Conservation (phyloP, 2,888 invertebrate genomes). For the Arge pagana region DNA sequence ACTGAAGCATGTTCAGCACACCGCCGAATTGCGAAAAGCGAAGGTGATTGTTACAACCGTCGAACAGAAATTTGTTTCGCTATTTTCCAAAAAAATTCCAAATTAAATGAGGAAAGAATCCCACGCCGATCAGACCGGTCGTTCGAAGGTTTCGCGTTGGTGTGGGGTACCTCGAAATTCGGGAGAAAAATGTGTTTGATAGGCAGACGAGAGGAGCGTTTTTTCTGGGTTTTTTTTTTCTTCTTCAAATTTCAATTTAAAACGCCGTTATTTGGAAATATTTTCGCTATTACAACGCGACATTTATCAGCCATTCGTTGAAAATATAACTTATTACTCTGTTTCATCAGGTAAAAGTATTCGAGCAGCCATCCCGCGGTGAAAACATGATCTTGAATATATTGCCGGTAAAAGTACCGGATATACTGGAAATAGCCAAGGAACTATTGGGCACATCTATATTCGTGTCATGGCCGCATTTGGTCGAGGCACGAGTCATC, state of each 20-base stretch:
- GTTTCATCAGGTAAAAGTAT: constrained; percentile 78
- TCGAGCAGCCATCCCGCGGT: constrained; percentile 80
- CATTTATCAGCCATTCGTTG: background rate
- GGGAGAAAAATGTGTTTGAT: no score
- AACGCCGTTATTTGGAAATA: background rate
- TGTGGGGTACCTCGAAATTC: no score
- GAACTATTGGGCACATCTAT: constrained; percentile 74
- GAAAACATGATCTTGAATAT: constrained; percentile 82
- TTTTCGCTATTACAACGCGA: background rate
- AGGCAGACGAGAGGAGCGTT: no score
- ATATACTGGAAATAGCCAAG: constrained; percentile 63
- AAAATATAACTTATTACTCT: constrained; percentile 24
- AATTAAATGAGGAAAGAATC: no score
- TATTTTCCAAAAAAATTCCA: no score
- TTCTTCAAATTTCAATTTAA: constrained; percentile 6
- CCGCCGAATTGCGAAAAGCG: constrained; percentile 60
- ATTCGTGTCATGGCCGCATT: constrained; percentile 91
- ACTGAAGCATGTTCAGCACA: constrained; percentile 80
- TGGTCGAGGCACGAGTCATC: constrained; percentile 78
- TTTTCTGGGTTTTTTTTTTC: no score
- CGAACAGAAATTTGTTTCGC: no score
- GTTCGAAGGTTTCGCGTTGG: no score
- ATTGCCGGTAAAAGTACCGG: constrained; percentile 54
- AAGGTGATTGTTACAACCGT: no score
- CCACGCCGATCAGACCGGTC: no score